These are phyloP conservation scores for Drosophila phalerata DNA, from an alignment of 2,888 invertebrate genomes.

Conservation along the genomic window DNA sequence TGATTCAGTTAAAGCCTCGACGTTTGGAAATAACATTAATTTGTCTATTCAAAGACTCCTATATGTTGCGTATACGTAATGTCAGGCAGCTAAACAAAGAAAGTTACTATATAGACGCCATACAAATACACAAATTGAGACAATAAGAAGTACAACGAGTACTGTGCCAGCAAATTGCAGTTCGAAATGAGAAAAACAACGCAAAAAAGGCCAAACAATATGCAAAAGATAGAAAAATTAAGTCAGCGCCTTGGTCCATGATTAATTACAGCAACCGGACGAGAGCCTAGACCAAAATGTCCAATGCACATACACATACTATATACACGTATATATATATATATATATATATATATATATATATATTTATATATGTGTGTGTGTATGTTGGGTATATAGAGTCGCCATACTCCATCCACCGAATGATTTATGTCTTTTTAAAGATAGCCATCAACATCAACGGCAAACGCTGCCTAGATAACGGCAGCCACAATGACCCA, in stretches of 20 bases:
- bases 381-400: slow-evolving; percentile 1
- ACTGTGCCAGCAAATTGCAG: slow-evolving; percentile 24
- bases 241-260: slow-evolving; percentile 75
- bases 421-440: slow-evolving; percentile 77
- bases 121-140: slow-evolving; percentile 17
- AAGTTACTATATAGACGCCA: too few relatives aligned
- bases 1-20: neutral
- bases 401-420: slow-evolving; percentile 21
- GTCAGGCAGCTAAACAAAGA: neutral
- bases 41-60: neutral
- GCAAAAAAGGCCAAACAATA: slow-evolving; percentile 47
- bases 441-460: slow-evolving; percentile 80
- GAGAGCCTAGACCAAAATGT: slow-evolving; percentile 54
- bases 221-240: slow-evolving; percentile 67
- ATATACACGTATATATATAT: neutral
- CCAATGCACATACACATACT: slow-evolving; percentile 22
- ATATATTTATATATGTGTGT: neutral
- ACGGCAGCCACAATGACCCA: slow-evolving; percentile 66
- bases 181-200: slow-evolving; percentile 19
- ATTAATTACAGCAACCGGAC: slow-evolving; percentile 66
- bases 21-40: neutral
- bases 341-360: slow-evolving; percentile 2
- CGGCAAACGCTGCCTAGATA: slow-evolving; percentile 73
- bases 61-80: slow-evolving; percentile 13
- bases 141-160: slow-evolving; percentile 6